Percentiles rank a stretch among this genome's conserved stretches.
Evolutionary conservation across 2,888 invertebrate species (phyloP).

Genomic region (Synergus japonicus): DNA sequence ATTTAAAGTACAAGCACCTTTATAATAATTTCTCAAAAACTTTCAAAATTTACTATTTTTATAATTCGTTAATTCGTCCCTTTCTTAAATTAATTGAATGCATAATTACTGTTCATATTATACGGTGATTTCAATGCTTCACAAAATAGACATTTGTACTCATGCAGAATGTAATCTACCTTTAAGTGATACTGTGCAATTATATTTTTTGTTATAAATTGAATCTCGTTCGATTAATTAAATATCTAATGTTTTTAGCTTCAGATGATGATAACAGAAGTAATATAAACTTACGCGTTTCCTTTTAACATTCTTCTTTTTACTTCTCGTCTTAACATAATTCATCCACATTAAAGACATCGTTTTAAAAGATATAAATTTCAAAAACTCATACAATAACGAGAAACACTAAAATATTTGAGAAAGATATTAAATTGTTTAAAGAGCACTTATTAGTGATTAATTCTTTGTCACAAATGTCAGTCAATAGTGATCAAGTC

Average conservation of each 20-base stretch:
- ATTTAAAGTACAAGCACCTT: too few relatives aligned
- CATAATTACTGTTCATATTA: background rate
- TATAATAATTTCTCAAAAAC: too few relatives aligned
- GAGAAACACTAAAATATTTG: background rate
- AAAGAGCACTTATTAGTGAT: background rate
- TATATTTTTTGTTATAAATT: too few relatives aligned
- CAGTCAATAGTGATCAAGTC: slow-evolving; percentile 1
- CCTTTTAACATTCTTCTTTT: slow-evolving; percentile 66
- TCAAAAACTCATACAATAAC: background rate
- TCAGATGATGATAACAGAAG: slow-evolving; percentile 34
- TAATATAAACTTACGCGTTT: slow-evolving; percentile 64
- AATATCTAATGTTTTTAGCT: background rate
- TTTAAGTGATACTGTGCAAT: background rate
- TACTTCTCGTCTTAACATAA: slow-evolving; percentile 77
- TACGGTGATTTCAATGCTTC: slow-evolving; percentile 1
- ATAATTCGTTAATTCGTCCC: too few relatives aligned
- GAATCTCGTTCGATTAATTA: too few relatives aligned
- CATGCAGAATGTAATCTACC: background rate
- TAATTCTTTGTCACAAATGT: background rate
- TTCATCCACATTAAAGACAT: slow-evolving; percentile 80
- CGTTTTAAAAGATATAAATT: slow-evolving; percentile 32
- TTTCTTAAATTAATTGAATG: too few relatives aligned
- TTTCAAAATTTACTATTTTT: too few relatives aligned
- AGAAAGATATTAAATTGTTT: background rate
- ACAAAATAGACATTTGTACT: background rate